A percentile compares a stretch with the other conserved stretches of the same genome.
Evolutionary conservation across 2,797 vertebrate genomes (phyloP).

Genomic region (Enteromius trimaculatus): DNA sequence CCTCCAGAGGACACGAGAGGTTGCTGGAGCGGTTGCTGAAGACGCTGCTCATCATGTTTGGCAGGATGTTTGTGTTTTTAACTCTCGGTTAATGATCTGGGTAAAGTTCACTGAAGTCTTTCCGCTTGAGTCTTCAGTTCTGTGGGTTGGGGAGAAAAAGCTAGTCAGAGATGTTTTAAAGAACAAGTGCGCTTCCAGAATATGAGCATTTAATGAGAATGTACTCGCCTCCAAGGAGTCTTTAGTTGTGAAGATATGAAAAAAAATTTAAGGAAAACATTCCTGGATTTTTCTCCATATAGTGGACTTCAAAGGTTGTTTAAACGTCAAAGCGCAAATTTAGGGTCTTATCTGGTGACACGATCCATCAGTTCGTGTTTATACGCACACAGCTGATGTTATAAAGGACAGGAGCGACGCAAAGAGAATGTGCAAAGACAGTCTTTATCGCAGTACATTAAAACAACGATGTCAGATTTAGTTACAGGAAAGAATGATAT

Average conservation of each 20-base stretch:
- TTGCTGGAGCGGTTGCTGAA: not conserved
- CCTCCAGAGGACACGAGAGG: slow-evolving; percentile 68
- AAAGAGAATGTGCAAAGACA: too few relatives aligned
- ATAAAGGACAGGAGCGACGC: not conserved
- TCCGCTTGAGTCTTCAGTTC: not conserved
- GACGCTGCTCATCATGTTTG: slow-evolving; percentile 19
- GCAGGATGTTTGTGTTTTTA: not conserved
- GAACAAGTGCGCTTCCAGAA: not conserved
- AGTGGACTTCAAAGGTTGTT: too few relatives aligned
- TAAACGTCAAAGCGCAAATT: too few relatives aligned
- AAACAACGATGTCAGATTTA: too few relatives aligned
- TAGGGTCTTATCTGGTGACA: too few relatives aligned
- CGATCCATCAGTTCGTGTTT: too few relatives aligned
- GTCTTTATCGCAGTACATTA: too few relatives aligned
- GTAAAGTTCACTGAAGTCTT: not conserved
- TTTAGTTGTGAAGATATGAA: too few relatives aligned
- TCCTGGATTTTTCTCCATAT: too few relatives aligned
- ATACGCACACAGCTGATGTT: not conserved
- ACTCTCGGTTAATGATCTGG: not conserved
- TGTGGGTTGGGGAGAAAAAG: not conserved
- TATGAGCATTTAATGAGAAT: not conserved
- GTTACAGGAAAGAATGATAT: too few relatives aligned
- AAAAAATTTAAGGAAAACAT: too few relatives aligned
- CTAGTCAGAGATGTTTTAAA: not conserved
- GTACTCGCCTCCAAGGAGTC: too few relatives aligned